Conservation (phyloP, 1,140 invertebrate species). For the Cyrtorhinus lividipennis region DNA sequence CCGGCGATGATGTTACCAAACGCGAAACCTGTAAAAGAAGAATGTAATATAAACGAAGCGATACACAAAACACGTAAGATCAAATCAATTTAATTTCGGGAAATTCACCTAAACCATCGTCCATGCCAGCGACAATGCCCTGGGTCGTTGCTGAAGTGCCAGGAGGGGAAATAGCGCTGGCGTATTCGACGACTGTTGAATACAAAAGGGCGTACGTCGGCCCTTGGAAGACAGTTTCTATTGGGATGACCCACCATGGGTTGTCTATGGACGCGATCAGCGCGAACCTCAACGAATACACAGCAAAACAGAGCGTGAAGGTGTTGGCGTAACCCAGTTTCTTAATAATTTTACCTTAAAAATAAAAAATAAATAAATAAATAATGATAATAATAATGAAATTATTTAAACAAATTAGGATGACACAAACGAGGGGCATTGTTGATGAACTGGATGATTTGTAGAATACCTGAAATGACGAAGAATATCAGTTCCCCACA, state of each 20-base stretch:
- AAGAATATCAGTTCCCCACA: conserved; percentile 61
- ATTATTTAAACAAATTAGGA: neutral
- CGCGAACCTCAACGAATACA: conserved; percentile 47
- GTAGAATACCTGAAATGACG: neutral
- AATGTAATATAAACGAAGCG: conserved; percentile 15
- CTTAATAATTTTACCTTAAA: conserved; percentile 49
- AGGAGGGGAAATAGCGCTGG: conserved; percentile 52
- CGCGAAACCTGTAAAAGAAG: conserved; percentile 36
- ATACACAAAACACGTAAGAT: conserved; percentile 1
- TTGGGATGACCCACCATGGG: conserved; percentile 55
- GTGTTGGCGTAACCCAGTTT: conserved; percentile 52
- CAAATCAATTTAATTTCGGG: neutral
- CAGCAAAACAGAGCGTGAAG: conserved; percentile 52
- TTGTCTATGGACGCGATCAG: conserved; percentile 51
- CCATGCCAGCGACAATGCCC: conserved; percentile 65
- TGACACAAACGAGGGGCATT: too few relatives aligned
- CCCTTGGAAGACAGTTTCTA: conserved; percentile 57
- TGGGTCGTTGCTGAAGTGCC: conserved; percentile 68
- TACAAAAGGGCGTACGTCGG: conserved; percentile 65
- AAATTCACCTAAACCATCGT: conserved; percentile 54
- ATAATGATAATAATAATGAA: neutral
- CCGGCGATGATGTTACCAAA: conserved; percentile 46
- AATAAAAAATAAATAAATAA: conserved; percentile 14
- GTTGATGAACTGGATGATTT: too few relatives aligned
- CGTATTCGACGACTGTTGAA: conserved; percentile 60